A percentile compares a stretch with the other conserved stretches of the same genome.
These are phyloP conservation scores for Garra rufa DNA, from an alignment of 2,113 vertebrate genomes.

Conservation along the genomic window DNA sequence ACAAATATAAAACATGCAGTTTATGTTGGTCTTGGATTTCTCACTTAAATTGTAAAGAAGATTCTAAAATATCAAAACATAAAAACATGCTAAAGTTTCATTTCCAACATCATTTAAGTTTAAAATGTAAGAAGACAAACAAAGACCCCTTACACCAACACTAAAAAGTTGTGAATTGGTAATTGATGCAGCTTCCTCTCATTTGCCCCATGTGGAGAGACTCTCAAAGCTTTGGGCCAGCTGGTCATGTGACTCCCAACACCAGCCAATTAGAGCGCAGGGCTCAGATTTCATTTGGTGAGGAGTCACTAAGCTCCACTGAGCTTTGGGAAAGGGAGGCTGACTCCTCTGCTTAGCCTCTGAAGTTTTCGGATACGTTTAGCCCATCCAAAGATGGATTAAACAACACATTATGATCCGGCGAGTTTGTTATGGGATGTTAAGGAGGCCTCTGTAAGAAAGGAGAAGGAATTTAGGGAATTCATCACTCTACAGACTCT, in stretches of 20 bases:
- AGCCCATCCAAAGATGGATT: conserved; percentile 35
- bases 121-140: not conserved
- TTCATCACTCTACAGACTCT: conserved; percentile 64
- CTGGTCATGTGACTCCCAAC: conserved; percentile 72
- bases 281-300: conserved; percentile 78
- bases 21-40: not conserved
- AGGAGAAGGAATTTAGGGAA: conserved; percentile 45
- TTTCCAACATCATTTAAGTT: not conserved
- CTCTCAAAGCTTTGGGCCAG: conserved; percentile 66
- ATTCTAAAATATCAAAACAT: not conserved
- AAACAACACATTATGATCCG: conserved; percentile 1
- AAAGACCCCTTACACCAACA: not conserved
- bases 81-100: not conserved
- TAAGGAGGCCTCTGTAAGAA: conserved; percentile 60
- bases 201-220: conserved; percentile 56
- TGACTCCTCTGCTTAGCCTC: conserved; percentile 40
- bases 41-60: not conserved
- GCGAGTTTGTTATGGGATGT: conserved; percentile 56
- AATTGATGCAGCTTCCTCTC: not conserved
- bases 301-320: conserved; percentile 67
- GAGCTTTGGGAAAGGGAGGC: conserved; percentile 55
- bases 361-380: conserved; percentile 6
- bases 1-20: not conserved
- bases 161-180: conserved; percentile 7
- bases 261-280: conserved; percentile 68